These are phyloP conservation scores for Cacatua alba DNA, from an alignment of 2,113 vertebrate genomes.

Conservation along the genomic window DNA sequence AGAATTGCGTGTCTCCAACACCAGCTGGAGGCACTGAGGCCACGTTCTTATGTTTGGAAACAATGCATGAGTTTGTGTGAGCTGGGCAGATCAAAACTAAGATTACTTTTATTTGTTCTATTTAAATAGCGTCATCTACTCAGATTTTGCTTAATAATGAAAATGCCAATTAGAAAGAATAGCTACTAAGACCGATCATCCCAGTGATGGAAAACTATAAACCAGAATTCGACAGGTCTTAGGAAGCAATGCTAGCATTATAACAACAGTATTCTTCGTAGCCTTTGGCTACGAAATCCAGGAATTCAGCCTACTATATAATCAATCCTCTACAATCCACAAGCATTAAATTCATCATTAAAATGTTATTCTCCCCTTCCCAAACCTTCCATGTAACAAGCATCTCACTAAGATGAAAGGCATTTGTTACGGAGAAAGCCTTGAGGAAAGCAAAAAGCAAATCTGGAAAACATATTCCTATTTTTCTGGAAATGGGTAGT, in stretches of 20 bases:
- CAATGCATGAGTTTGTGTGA: background rate
- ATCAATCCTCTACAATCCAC: constrained; percentile 43
- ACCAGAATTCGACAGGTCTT: background rate
- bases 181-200: background rate
- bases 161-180: background rate
- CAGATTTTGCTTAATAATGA: background rate
- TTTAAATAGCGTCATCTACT: background rate
- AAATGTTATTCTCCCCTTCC: constrained; percentile 53
- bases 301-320: background rate
- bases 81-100: background rate
- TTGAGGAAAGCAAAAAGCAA: constrained; percentile 41
- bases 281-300: background rate
- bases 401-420: constrained; percentile 57
- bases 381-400: constrained; percentile 21
- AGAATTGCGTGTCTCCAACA: rapidly evolving
- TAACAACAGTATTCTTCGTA: background rate
- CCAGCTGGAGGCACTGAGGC: background rate
- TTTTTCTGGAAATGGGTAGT: constrained; percentile 66
- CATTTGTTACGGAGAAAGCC: constrained; percentile 31
- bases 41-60: background rate
- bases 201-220: background rate
- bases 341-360: constrained; percentile 57
- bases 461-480: constrained; percentile 72
- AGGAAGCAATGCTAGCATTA: background rate
- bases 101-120: background rate